A percentile compares a stretch with the other conserved stretches of the same genome.
Evolutionary conservation across 2,113 vertebrate species (phyloP).

Genomic region (chimpanzee (Pan troglodytes)): NHGRI_mPanTro3-v2.1_pri NC_072403.2:93699001-93699500

Average conservation of each 20-base stretch:
- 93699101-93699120: not conserved
- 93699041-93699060: not conserved
- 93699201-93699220: not conserved
- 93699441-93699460: not conserved
- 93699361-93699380: conserved; percentile 26
- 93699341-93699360: not conserved
- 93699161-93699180: not conserved
- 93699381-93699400: not conserved
- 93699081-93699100: not conserved
- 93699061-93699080: not conserved
- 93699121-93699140: not conserved
- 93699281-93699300: not conserved
- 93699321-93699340: not conserved
- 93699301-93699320: not conserved
- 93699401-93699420: not conserved
- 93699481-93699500: not conserved
- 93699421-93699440: not conserved
- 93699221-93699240: not conserved
- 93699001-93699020: conserved; percentile 55
- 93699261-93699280: not conserved
- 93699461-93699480: not conserved
- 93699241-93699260: not conserved
- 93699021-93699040: conserved; percentile 43
- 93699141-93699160: not conserved
- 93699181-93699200: not conserved